Percentiles rank a stretch among this genome's conserved stretches.
phyloP scores from a whole-genome alignment of 2,888 invertebrate species.

The Drosophila yooni region DNA sequence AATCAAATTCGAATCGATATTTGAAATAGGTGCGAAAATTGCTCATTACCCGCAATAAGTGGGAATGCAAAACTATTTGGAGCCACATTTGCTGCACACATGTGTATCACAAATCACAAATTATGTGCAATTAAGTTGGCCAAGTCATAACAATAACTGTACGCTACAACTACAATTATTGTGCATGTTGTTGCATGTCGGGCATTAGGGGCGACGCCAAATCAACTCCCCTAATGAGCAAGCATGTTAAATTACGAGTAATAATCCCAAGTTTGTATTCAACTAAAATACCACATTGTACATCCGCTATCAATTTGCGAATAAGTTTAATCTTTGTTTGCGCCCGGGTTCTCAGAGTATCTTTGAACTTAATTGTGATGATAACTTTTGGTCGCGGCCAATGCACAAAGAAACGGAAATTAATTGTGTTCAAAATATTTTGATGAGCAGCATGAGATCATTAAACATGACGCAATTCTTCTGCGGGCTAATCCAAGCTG shows the following conservation, averaged over 20 bases:
- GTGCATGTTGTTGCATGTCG: slow-evolving; percentile 10
- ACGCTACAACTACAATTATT: slow-evolving; percentile 18
- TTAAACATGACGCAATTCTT: slow-evolving; percentile 28
- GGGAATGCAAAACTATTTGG: slow-evolving; percentile 18
- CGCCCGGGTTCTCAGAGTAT: not conserved
- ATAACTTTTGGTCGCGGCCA: slow-evolving; percentile 50
- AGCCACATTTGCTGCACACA: slow-evolving; percentile 10
- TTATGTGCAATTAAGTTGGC: slow-evolving; percentile 29
- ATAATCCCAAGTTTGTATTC: slow-evolving; percentile 4
- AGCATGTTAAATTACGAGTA: not conserved
- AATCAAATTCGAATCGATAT: slow-evolving; percentile 28
- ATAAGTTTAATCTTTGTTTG: not conserved
- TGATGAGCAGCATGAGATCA: slow-evolving; percentile 61
- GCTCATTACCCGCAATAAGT: not conserved
- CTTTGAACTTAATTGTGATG: slow-evolving; percentile 3
- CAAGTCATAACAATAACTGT: not conserved
- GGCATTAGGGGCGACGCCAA: not conserved
- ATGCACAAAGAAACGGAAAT: slow-evolving; percentile 47
- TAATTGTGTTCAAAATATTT: slow-evolving; percentile 8
- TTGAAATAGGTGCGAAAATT: not conserved
- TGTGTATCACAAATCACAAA: slow-evolving; percentile 1
- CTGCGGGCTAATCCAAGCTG: not conserved
- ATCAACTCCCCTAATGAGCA: not conserved
- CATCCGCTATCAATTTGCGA: slow-evolving; percentile 12
- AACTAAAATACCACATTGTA: not conserved